A percentile compares a stretch with the other conserved stretches of the same genome.
These are phyloP conservation scores for Trichopoda pennipes DNA, from an alignment of 2,888 invertebrate species.

Conservation along the genomic window DNA sequence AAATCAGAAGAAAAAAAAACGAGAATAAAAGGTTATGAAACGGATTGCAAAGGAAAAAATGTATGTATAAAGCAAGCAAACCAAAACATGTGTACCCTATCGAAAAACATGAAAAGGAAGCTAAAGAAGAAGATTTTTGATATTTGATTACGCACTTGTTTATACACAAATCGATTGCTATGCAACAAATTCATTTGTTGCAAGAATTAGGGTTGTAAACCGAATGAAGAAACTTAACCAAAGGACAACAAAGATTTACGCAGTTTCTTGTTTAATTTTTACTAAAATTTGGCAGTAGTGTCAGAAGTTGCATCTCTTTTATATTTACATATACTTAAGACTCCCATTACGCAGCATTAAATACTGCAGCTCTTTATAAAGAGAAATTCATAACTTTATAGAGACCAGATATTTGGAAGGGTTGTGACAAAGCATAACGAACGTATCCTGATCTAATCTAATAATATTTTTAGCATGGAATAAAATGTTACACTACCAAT, in stretches of 20 bases:
- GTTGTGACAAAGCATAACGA: too few relatives aligned
- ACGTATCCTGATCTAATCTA: too few relatives aligned
- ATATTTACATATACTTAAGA: neutral
- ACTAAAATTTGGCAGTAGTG: slow-evolving; percentile 42
- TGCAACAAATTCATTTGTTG: slow-evolving; percentile 57
- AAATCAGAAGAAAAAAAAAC: slow-evolving; percentile 22
- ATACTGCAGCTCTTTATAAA: too few relatives aligned
- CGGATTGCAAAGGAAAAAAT: neutral
- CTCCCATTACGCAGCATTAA: neutral
- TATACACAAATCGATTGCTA: slow-evolving; percentile 17
- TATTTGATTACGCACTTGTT: slow-evolving; percentile 7
- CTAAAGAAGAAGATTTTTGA: slow-evolving; percentile 35
- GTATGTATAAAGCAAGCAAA: too few relatives aligned
- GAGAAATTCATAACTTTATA: neutral
- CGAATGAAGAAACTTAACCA: slow-evolving; percentile 6
- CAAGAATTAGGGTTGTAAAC: slow-evolving; percentile 52
- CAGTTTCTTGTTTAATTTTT: slow-evolving; percentile 50
- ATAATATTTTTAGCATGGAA: too few relatives aligned
- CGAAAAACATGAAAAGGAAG: slow-evolving; percentile 10
- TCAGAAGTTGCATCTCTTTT: slow-evolving; percentile 9
- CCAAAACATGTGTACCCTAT: slow-evolving; percentile 5
- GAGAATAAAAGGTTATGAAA: slow-evolving; percentile 33
- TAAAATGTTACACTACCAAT: too few relatives aligned
- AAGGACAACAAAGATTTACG: slow-evolving; percentile 55
- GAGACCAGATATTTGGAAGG: too few relatives aligned